Evolutionary conservation across 2,797 vertebrate genomes (phyloP).

Genomic region (Anniella stebbinsi): DNA sequence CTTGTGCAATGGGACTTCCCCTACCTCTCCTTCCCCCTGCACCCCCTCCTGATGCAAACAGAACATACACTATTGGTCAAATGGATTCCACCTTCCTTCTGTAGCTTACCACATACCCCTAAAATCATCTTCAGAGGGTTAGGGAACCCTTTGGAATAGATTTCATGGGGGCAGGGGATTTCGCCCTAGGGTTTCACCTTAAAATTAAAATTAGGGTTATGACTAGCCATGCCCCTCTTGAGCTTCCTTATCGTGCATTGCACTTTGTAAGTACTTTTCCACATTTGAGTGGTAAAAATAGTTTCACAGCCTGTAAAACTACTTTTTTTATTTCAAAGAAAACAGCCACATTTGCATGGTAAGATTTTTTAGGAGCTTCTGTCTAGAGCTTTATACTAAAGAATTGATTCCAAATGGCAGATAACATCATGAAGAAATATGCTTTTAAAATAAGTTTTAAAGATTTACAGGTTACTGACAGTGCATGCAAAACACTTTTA

Average conservation of each 20-base stretch:
- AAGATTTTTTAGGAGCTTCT: not conserved
- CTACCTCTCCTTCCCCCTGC: no score
- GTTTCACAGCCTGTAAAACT: not conserved
- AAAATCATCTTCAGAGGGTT: no score
- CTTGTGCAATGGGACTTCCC: no score
- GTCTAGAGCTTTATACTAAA: not conserved
- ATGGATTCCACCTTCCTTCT: no score
- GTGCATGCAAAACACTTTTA: not conserved
- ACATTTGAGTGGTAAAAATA: not conserved
- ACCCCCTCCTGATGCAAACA: no score
- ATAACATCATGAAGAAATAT: not conserved
- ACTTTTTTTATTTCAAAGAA: not conserved
- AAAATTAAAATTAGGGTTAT: not conserved
- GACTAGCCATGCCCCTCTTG: not conserved
- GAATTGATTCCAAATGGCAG: not conserved
- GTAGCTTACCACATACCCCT: no score
- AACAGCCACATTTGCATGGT: not conserved
- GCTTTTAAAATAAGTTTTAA: no score
- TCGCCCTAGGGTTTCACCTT: no score
- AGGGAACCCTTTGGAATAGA: no score
- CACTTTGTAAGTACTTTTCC: not conserved
- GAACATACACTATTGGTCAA: no score
- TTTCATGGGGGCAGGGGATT: no score
- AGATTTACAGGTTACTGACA: no score
- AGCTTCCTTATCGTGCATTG: not conserved